Base-by-base conservation (phyloP, 2,888 invertebrate genomes). In the Yponomeuta evonymella region DNA sequence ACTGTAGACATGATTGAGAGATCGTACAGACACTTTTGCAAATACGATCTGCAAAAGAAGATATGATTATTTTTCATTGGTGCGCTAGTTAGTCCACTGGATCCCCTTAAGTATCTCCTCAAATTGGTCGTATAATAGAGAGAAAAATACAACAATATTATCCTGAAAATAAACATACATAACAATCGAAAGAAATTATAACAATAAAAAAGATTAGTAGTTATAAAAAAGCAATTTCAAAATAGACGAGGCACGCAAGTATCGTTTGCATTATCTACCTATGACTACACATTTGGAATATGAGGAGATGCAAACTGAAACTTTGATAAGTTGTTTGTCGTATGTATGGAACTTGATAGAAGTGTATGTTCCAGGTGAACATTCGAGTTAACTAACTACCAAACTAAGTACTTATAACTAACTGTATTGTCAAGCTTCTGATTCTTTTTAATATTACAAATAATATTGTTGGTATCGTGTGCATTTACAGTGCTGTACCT, bases 151-250 rank as follows among this genome's bases (percentile, higher is more conserved):
- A 58, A 58, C 4, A 12, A 58, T 15, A 58, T 33, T 51, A 58
- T 15, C 51, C 51, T 58, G 51, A 58, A 79, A 76, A 81, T 75
- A 67, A 70, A 70, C 30, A 65, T 65, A 65, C 65, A 65, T 30
- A 33, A 65, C 65, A 12, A 12, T 29, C 29, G 12, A 65, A 30
- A 64, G 11, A 64, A 65, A 65, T 33, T 33, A 65, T 23, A 65
- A 10, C n/a, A 23, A 63, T 63, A 62, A 15, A 5, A 43, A 5
- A 43, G 15, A 64, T 10, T 23, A 29, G 30, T 64, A 65, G 30
- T 65, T 65, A 12, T 30, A 33, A 65, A 65, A 65, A 65, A 65
- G 65, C 65, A 65, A 65, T 30, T 12, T 29, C 33, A 33, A 63
- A 63, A 33, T 65, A 29, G 65, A 65, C 33, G 30, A 65, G 30